These are phyloP conservation scores for Micronycteris hirsuta DNA, from an alignment of 2,113 vertebrate genomes.

Conservation along the genomic window DNA sequence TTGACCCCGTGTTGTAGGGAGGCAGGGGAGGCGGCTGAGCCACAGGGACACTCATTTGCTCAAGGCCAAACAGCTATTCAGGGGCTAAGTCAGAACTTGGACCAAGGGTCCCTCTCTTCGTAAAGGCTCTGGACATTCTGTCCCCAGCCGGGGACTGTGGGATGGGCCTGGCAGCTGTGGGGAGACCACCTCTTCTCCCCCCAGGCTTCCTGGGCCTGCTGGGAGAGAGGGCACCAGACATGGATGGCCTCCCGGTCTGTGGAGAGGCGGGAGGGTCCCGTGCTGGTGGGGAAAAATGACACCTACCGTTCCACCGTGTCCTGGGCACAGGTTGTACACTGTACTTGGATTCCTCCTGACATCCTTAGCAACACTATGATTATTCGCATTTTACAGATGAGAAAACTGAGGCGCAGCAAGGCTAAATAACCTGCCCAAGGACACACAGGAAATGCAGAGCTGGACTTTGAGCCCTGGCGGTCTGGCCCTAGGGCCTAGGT, in stretches of 20 bases:
- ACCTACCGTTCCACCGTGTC: not conserved
- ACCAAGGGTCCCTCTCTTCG: not conserved
- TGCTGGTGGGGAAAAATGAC: not conserved
- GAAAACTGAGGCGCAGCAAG: not conserved
- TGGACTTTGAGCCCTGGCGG: not conserved
- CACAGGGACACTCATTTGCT: not conserved
- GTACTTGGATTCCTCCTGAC: not conserved
- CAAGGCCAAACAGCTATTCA: not conserved
- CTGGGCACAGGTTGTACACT: not conserved
- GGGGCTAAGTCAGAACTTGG: not conserved
- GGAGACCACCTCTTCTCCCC: not conserved
- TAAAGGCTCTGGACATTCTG: not conserved
- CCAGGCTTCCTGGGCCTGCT: not conserved
- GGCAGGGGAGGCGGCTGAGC: not conserved
- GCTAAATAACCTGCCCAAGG: not conserved
- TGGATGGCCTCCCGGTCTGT: not conserved
- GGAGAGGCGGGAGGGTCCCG: not conserved
- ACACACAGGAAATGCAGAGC: not conserved
- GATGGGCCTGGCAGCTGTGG: not conserved
- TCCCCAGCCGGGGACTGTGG: not conserved
- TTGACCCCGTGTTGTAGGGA: not conserved
- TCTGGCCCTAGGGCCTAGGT: not conserved
- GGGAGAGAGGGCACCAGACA: not conserved
- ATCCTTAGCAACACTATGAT: not conserved
- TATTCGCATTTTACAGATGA: slow-evolving; percentile 32